phyloP scores from a whole-genome alignment of 2,797 vertebrate genomes.

The Peromyscus eremicus region DNA sequence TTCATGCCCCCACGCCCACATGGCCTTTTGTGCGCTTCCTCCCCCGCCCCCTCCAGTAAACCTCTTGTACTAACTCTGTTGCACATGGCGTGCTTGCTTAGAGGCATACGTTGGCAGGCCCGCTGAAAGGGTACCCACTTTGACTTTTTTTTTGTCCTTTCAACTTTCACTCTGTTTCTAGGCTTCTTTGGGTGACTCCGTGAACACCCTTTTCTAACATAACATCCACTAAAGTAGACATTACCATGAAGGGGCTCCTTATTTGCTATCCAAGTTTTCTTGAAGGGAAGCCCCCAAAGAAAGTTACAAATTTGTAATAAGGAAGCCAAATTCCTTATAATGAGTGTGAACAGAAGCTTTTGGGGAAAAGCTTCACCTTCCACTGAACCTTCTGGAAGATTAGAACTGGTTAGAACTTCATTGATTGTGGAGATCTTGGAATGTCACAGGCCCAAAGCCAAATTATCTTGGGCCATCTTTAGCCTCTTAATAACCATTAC shows the following conservation, averaged over 20 bases:
- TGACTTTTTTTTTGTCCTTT: too few relatives aligned
- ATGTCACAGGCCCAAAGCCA: not conserved
- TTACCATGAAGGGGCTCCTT: not conserved
- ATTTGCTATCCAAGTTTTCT: not conserved
- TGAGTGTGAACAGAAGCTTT: not conserved
- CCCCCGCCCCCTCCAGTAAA: too few relatives aligned
- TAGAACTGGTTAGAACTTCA: not conserved
- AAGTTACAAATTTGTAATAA: not conserved
- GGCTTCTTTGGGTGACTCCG: not conserved
- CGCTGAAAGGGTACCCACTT: too few relatives aligned
- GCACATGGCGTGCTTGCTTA: too few relatives aligned
- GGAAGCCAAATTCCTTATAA: slow-evolving; percentile 8
- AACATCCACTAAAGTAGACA: not conserved
- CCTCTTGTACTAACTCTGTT: too few relatives aligned
- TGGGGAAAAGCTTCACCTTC: not conserved
- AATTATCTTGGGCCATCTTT: not conserved
- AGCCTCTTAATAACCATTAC: not conserved
- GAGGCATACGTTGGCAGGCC: too few relatives aligned
- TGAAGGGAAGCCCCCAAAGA: not conserved
- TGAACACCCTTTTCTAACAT: not conserved
- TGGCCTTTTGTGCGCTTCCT: too few relatives aligned
- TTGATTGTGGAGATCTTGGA: not conserved
- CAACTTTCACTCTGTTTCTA: not conserved
- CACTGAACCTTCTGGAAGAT: not conserved
- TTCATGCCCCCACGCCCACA: too few relatives aligned